Evolutionary conservation across 2,797 vertebrate genomes (phyloP).

Genomic region (Octomys mimax): DNA sequence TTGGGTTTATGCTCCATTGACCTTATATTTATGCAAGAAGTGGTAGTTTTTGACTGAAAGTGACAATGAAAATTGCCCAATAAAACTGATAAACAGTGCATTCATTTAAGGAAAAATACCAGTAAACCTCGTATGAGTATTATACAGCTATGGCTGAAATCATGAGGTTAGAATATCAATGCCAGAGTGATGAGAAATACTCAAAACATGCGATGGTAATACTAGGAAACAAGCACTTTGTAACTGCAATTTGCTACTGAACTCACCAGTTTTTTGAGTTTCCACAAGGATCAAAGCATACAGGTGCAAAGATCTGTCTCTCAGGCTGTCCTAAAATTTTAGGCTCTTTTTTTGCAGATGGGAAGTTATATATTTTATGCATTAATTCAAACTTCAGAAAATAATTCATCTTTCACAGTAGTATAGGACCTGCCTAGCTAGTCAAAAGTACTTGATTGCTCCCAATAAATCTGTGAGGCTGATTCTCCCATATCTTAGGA

Average conservation of each 20-base stretch:
- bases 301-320: neutral
- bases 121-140: neutral
- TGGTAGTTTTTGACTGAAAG: neutral
- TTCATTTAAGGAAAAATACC: slow-evolving; percentile 35
- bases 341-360: neutral
- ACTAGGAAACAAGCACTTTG: neutral
- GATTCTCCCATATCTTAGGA: neutral
- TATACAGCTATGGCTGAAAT: neutral
- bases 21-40: neutral
- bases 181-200: neutral
- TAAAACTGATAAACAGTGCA: neutral
- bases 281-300: neutral
- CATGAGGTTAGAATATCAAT: neutral
- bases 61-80: neutral
- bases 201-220: neutral
- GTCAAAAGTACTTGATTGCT: neutral
- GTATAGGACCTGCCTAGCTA: neutral
- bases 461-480: neutral
- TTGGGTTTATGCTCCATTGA: neutral
- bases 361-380: neutral
- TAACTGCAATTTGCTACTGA: neutral
- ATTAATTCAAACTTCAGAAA: neutral
- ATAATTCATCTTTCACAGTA: neutral
- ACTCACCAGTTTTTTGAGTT: neutral
- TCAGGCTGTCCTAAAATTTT: neutral